These are phyloP conservation scores for Montipora cactus DNA, from an alignment of 64 coral and sea anemone genomes.

Conservation along the genomic window DNA sequence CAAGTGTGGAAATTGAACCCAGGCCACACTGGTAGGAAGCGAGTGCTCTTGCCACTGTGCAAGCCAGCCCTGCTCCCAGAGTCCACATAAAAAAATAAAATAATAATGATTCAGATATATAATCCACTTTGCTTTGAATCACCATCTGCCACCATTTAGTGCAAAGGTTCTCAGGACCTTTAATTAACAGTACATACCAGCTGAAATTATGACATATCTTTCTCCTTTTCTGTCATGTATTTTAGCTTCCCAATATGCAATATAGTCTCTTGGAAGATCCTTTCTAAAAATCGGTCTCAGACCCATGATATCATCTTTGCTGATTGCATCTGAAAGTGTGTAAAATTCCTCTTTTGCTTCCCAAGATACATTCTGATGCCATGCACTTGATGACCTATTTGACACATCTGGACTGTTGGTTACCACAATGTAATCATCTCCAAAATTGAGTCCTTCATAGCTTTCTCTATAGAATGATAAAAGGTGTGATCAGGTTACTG, in stretches of 20 bases:
- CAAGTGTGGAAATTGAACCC: too few species aligned
- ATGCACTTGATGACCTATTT: conserved; percentile 30
- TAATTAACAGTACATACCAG: conserved; percentile 49
- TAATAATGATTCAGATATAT: too few species aligned
- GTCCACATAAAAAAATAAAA: too few species aligned
- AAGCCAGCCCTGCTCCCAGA: too few species aligned
- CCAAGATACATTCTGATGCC: conserved; percentile 76
- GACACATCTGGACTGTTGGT: conserved; percentile 11
- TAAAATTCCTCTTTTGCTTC: conserved; percentile 82
- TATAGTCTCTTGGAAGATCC: conserved; percentile 78
- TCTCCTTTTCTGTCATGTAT: conserved; percentile 74
- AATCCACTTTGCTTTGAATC: too few species aligned
- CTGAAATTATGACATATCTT: conserved; percentile 93
- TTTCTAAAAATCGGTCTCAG: conserved; percentile 86
- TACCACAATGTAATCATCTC: conserved; percentile 18
- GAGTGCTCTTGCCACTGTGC: too few species aligned
- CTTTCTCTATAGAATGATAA: not conserved
- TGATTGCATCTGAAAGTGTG: conserved; percentile 76
- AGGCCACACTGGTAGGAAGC: too few species aligned
- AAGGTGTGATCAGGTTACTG: not conserved
- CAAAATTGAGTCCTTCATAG: not conserved
- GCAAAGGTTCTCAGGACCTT: too few species aligned
- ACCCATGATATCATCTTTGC: conserved; percentile 70
- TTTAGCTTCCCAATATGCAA: conserved; percentile 92
- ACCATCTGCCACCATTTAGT: too few species aligned